Evolutionary conservation across 2,888 invertebrate species (phyloP), one percentile per base, ranked within the genome.

Genomic region (Gordius sp.): DNA sequence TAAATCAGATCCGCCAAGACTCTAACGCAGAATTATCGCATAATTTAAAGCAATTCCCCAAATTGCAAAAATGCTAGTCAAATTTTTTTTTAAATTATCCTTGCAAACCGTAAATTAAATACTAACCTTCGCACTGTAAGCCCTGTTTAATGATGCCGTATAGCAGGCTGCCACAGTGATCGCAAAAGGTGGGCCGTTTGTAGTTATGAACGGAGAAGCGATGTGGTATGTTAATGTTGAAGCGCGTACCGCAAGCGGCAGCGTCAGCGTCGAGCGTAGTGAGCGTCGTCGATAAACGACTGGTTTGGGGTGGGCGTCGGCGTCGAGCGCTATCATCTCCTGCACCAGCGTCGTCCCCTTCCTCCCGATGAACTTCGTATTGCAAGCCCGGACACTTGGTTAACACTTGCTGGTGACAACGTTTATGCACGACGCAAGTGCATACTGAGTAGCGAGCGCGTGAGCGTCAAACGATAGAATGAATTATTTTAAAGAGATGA

Each of bases 211-310:
- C 81, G 65, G 79, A 67, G 67, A 71, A 74, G 86, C 87, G 80
- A 73, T 97, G 97, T 63, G 97, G 97, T 66, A 97, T 79, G 75
- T 97, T 93, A 66, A 97, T 91, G 72, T 81, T 91, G 76, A 97
- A 97, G 62, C 93, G 77, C 70, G 79, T 78, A 54, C 78, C 52
- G 8, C 4, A 16, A 54, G 57, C 23, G 4, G 56, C n/a, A 23
- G 27, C 47, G 47, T 56, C 56, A 2, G 26, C 26, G 25, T 2
- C 23, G 8, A 2, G 39, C n/a, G 8, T 33, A n/a, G 67, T 59
- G n/a, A n/a, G n/a, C n/a, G n/a, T n/a, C n/a, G n/a, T n/a, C n/a
- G n/a, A n/a, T n/a, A n/a, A n/a, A n/a, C n/a, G n/a, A n/a, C n/a
- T n/a, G n/a, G n/a, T n/a, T n/a, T n/a, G n/a, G n/a, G n/a, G n/a